Base-by-base conservation (phyloP, 2,113 vertebrate species). In the Ammodytes marinus region DNA sequence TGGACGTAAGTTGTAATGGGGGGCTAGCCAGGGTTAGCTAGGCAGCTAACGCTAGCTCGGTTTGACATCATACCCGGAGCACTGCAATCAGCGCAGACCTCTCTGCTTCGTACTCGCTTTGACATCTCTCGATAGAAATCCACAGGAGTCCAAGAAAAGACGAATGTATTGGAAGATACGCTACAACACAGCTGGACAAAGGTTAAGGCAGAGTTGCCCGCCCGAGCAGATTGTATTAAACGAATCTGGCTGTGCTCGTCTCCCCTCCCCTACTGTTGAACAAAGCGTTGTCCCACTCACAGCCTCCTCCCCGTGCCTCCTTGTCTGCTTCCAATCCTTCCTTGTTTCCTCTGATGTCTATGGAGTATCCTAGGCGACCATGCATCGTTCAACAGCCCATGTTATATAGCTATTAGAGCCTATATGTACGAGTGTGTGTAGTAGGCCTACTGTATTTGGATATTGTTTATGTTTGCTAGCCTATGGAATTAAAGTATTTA, bases 21-120 rank as follows among this genome's bases (percentile, higher is more conserved):
- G 19, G 2, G 77, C 64, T 86, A 91, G 79, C 78, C 66, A 27
- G 27, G 19, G 69, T 74, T 91, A 88, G 85, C 85, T 60, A 4
- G 11, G 35, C 40, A 40, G 86, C 86, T 85, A 79, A 63, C 5
- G 84, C 76, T 93, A 92, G 91, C 90, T 76, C 37, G 27, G 66
- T 81, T 65, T 84, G 86, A 55, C 88, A 86, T 85, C 97, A 84
- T 95, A 98, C 97, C 97, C 84, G 92, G 93, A 61, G 96, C 95
- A 89, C 97, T 97, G 96, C 97, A 99, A 90, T 99, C 97, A 15
- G 97, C 97, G 95, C 97, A 99, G 85, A 98, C 93, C 84, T 98
- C 97, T 93, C 96, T 95, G 95, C 96, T 97, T 93, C 97, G 95
- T 79, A 97, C 95, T 80, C 97, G 95, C 94, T 96, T 98, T 88